Conservation (phyloP, 2,113 vertebrate genomes). For the Pycnonotus jocosus region DNA sequence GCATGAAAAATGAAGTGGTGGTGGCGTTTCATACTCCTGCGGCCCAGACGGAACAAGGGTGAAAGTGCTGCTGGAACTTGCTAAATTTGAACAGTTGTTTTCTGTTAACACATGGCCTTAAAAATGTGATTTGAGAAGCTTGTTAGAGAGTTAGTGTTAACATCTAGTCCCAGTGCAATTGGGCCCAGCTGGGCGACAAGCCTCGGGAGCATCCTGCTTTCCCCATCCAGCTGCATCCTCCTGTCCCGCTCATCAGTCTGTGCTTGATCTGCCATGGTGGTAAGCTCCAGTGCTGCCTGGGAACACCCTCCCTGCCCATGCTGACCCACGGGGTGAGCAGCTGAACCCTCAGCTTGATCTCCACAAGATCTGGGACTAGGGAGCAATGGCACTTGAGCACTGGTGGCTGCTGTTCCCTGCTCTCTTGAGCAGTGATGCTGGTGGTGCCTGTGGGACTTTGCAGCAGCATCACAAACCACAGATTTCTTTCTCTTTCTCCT, state of each 20-base stretch:
- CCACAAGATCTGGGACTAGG: rapidly evolving
- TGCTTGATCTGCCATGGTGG: background rate
- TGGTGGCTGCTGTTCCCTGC: background rate
- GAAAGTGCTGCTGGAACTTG: constrained; percentile 24
- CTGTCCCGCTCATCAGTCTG: background rate
- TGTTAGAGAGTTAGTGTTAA: constrained; percentile 11
- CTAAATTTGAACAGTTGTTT: constrained; percentile 47
- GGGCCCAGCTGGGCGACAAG: background rate
- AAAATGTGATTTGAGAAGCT: constrained; percentile 18
- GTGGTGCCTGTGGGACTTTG: background rate
- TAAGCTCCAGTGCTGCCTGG: background rate
- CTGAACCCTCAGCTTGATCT: background rate
- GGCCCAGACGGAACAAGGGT: background rate
- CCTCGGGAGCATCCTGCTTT: background rate
- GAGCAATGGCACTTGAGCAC: background rate
- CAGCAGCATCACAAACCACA: background rate
- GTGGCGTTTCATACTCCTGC: background rate
- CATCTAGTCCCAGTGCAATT: background rate
- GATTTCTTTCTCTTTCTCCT: background rate
- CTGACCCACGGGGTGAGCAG: background rate
- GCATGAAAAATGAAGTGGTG: background rate
- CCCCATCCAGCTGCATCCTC: background rate
- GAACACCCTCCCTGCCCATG: background rate
- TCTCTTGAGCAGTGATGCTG: rapidly evolving
- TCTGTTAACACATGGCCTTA: constrained; percentile 28